Conservation (phyloP, 2,113 vertebrate species). For the Crotophaga sulcirostris region DNA sequence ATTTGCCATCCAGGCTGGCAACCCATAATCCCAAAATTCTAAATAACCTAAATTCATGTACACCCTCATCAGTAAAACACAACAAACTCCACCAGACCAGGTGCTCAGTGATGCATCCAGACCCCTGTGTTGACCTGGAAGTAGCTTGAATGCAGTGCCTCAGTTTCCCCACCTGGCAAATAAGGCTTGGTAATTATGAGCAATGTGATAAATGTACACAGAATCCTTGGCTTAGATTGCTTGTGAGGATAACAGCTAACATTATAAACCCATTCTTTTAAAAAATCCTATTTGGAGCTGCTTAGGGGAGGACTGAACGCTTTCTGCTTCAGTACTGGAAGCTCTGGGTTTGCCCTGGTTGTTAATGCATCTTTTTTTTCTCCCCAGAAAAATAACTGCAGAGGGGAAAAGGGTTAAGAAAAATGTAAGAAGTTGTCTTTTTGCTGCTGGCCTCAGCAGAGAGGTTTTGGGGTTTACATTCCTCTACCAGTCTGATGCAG, state of each 20-base stretch:
- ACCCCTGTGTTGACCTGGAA: not conserved
- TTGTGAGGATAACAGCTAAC: not conserved
- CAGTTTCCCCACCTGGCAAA: not conserved
- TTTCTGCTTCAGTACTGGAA: not conserved
- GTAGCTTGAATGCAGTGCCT: accelerated
- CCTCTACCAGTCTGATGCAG: too few relatives aligned
- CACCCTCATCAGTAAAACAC: not conserved
- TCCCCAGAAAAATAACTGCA: not conserved
- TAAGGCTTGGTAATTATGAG: not conserved
- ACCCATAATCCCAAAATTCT: not conserved
- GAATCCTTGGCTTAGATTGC: not conserved
- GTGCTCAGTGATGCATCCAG: not conserved
- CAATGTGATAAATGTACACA: not conserved
- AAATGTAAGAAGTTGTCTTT: not conserved
- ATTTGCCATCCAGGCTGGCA: not conserved
- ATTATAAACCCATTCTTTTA: not conserved
- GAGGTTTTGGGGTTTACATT: not conserved
- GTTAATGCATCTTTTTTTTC: not conserved
- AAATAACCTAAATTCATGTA: not conserved
- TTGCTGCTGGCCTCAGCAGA: not conserved
- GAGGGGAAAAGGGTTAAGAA: not conserved
- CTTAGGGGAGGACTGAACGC: not conserved
- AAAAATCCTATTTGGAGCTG: not conserved
- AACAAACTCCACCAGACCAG: not conserved
- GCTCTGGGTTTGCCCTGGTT: not conserved